Base-by-base conservation (phyloP, 1,140 invertebrate species). In the Ganaspis sp. region DNA sequence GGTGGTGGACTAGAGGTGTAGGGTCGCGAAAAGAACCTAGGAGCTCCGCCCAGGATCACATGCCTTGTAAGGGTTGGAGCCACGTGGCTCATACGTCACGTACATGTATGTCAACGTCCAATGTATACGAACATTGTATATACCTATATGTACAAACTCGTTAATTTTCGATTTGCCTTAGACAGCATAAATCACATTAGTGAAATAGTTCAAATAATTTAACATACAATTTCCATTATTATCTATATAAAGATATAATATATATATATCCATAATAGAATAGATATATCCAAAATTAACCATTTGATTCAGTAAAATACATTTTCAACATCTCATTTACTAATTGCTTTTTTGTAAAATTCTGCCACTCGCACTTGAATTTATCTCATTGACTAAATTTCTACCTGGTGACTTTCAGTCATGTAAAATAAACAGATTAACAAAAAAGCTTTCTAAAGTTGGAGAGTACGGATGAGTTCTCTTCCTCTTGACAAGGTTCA, bases 1-100 rank as follows among this genome's bases (percentile, higher is more conserved):
- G 87, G 85, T 88, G 87, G 83, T 73, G 45, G 37, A 76, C 73
- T 54, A 70, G 45, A 19, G n/a, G 73, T 42, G 23, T n/a, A 40
- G 38, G 72, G 77, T 85, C 74, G 54, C 75, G 76, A 49, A 81
- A 77, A 74, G 75, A 87, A 87, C 85, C 81, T 78, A 71, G 82
- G 74, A 75, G 75, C 86, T 79, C 86, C 87, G 87, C 87, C 87
- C 86, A 85, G 80, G 76, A 88, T 88, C 87, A 80, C 84, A 83
- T 88, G 78, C 83, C 87, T 84, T 78, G 78, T 80, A 88, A 87
- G 85, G 86, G 87, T 88, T 88, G 85, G 37, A 81, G 81, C 76
- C 85, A 87, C 85, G 86, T 85, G 85, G 81, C 84, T 9, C 12
- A 42, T 64, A 64, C 58, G 23, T 64, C 12, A 12, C 29, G 21